phyloP scores from a whole-genome alignment of 2,113 vertebrate genomes.

The Apeltes quadracus region DNA sequence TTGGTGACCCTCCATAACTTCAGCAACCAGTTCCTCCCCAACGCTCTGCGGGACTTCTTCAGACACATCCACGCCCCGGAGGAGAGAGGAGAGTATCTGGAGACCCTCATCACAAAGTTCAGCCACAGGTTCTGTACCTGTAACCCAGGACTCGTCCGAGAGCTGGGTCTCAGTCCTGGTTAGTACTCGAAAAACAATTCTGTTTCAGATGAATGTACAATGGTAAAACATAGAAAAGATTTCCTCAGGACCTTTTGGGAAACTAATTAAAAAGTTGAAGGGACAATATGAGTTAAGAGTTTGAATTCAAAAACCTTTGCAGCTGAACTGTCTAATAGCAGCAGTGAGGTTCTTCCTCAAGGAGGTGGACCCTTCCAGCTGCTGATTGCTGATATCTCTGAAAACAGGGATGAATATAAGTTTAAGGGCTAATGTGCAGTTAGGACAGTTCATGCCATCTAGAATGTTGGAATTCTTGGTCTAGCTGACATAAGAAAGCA shows the following conservation, averaged over 20 bases:
- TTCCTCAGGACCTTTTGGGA: background rate
- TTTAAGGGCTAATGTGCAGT: background rate
- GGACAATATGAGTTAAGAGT: background rate
- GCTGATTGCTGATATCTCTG: background rate
- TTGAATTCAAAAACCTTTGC: background rate
- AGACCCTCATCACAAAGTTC: slow-evolving; percentile 99
- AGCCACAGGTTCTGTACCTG: slow-evolving; percentile 97
- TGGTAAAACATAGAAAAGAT: background rate
- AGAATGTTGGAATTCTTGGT: background rate
- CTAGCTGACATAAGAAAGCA: background rate
- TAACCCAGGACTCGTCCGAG: slow-evolving; percentile 91
- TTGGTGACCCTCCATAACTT: slow-evolving; percentile 98
- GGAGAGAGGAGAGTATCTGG: slow-evolving; percentile 97
- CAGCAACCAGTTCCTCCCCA: slow-evolving; percentile 98
- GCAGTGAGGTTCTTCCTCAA: background rate
- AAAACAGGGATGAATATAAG: background rate
- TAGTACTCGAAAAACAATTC: slow-evolving; percentile 59
- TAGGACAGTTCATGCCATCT: background rate
- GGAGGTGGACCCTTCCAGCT: background rate
- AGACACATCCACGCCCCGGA: slow-evolving; percentile 97
- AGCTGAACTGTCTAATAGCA: background rate
- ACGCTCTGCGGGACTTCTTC: slow-evolving; percentile 98
- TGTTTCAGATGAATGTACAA: background rate
- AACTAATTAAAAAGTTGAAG: background rate
- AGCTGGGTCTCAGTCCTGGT: slow-evolving; percentile 97